Conservation (phyloP, 2,888 invertebrate genomes). For the Metacarcinus magister region DNA sequence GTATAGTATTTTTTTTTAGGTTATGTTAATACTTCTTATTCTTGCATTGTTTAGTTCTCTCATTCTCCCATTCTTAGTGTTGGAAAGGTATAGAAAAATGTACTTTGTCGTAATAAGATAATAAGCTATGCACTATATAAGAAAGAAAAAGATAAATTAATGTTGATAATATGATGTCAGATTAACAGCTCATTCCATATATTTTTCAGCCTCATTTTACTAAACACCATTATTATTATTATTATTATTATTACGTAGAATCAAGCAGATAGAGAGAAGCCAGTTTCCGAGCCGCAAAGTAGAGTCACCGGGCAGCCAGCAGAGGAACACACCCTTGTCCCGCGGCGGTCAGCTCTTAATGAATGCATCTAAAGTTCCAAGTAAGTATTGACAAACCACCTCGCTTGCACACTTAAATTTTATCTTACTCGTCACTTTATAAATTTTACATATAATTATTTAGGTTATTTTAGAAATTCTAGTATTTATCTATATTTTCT, state of each 20-base stretch:
- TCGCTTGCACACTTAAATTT: background rate
- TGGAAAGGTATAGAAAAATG: background rate
- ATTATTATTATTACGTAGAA: background rate
- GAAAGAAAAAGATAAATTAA: background rate
- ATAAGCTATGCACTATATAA: background rate
- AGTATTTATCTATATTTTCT: too few relatives aligned
- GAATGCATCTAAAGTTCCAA: background rate
- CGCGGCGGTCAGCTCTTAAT: background rate
- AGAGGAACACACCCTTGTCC: background rate
- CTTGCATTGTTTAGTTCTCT: background rate
- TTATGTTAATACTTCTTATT: background rate
- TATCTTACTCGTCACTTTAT: background rate
- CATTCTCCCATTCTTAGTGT: too few relatives aligned
- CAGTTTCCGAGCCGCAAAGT: background rate
- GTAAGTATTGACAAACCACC: background rate
- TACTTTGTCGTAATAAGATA: background rate
- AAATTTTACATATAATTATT: too few relatives aligned
- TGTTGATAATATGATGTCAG: background rate
- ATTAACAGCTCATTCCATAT: background rate
- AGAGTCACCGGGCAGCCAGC: background rate
- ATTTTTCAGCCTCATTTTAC: background rate
- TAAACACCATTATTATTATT: background rate
- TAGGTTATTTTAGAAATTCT: too few relatives aligned
- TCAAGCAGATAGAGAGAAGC: background rate
- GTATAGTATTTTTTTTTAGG: background rate